phyloP scores from a whole-genome alignment of 1,140 invertebrate genomes.

The Camponotus vicinus region DNA sequence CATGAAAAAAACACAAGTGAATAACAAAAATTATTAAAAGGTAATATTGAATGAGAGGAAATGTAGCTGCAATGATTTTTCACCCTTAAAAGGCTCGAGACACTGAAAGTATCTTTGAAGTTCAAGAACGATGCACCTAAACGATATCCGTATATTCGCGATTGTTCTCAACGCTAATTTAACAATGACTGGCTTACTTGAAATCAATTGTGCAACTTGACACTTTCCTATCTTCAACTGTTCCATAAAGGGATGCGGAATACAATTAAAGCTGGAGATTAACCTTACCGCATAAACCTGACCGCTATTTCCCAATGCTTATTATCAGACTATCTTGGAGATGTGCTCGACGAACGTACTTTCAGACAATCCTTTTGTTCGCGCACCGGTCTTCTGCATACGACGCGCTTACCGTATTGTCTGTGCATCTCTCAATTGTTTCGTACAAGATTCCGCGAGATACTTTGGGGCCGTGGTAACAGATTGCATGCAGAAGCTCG shows the following conservation, averaged over 20 bases:
- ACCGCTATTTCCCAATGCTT: slow-evolving; percentile 49
- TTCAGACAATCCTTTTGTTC: slow-evolving; percentile 44
- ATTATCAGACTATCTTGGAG: slow-evolving; percentile 32
- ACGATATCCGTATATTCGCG: background rate
- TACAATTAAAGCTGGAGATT: slow-evolving; percentile 38
- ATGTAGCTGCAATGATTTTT: no score
- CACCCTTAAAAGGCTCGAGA: background rate
- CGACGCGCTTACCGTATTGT: slow-evolving; percentile 34
- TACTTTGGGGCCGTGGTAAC: slow-evolving; percentile 65
- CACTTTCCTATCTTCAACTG: background rate
- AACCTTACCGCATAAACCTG: slow-evolving; percentile 41
- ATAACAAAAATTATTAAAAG: no score
- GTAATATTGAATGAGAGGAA: no score
- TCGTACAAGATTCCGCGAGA: slow-evolving; percentile 36
- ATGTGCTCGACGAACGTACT: slow-evolving; percentile 14
- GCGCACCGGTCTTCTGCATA: slow-evolving; percentile 27
- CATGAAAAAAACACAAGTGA: no score
- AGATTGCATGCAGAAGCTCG: slow-evolving; percentile 32
- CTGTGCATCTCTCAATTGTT: slow-evolving; percentile 60
- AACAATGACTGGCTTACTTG: background rate
- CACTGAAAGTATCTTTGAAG: background rate
- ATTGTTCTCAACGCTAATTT: background rate
- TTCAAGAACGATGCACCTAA: slow-evolving; percentile 1
- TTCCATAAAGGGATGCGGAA: no score
- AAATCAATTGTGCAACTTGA: slow-evolving; percentile 6